A percentile compares a stretch with the other conserved stretches of the same genome.
phyloP scores from a whole-genome alignment of 2,797 vertebrate species.

The Poeciliopsis paucimaculata region DNA sequence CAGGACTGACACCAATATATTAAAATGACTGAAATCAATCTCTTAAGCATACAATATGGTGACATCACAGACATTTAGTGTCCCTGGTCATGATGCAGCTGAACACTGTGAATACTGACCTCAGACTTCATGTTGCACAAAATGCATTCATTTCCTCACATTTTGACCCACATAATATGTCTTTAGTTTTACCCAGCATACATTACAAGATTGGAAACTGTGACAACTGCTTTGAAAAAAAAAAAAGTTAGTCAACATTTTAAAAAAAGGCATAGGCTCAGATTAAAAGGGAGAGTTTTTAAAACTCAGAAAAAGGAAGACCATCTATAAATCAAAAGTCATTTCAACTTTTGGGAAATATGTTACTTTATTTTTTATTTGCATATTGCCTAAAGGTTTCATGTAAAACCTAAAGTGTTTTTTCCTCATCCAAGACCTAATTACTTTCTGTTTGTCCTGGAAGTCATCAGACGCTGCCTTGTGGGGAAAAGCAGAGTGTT shows the following conservation, averaged over 20 bases:
- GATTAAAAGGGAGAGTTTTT: neutral
- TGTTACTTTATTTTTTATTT: neutral
- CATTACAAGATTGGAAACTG: no score
- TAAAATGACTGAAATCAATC: neutral
- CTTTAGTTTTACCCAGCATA: neutral
- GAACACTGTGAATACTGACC: neutral
- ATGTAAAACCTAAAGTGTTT: neutral
- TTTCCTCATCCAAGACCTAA: neutral
- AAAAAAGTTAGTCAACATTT: neutral
- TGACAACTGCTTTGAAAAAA: neutral
- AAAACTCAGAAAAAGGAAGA: neutral
- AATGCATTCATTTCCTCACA: neutral
- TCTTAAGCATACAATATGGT: neutral
- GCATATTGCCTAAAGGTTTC: neutral
- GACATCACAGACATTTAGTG: neutral
- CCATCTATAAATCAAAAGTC: neutral
- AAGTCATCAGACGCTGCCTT: slow-evolving; percentile 1
- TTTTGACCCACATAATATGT: neutral
- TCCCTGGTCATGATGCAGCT: neutral
- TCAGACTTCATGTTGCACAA: neutral
- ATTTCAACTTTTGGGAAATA: neutral
- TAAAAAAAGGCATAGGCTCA: neutral
- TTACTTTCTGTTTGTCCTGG: slow-evolving; percentile 26
- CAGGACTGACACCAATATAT: neutral
- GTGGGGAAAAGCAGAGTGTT: slow-evolving; percentile 6